phyloP scores from a whole-genome alignment of 2,888 invertebrate species.

The Epiblema foenella region DNA sequence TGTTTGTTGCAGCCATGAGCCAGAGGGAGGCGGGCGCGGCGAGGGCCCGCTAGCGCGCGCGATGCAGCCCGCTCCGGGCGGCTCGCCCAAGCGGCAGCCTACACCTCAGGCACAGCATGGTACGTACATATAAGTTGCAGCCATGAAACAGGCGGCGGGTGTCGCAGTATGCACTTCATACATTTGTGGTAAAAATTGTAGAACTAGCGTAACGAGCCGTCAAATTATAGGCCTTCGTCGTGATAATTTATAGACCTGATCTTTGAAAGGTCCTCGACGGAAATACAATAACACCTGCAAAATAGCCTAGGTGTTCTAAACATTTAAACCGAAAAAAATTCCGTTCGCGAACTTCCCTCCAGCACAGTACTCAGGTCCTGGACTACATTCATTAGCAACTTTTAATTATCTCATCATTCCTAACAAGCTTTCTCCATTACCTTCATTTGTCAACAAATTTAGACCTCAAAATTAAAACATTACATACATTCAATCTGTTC shows the following conservation, averaged over 20 bases:
- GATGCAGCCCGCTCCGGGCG: slow-evolving; percentile 81
- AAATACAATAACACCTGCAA: too few relatives aligned
- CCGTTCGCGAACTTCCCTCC: too few relatives aligned
- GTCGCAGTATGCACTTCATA: neutral
- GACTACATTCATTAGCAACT: neutral
- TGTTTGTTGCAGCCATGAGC: slow-evolving; percentile 87
- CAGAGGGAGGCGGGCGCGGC: slow-evolving; percentile 86
- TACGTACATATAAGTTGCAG: slow-evolving; percentile 48
- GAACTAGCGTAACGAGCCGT: neutral
- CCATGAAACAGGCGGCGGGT: too few relatives aligned
- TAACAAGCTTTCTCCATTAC: neutral
- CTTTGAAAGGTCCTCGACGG: too few relatives aligned
- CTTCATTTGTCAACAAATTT: neutral
- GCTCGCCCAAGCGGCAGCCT: slow-evolving; percentile 80
- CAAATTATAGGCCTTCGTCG: too few relatives aligned
- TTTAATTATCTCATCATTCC: neutral
- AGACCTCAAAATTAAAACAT: slow-evolving; percentile 13
- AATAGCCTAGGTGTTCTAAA: too few relatives aligned
- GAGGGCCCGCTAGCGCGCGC: slow-evolving; percentile 85
- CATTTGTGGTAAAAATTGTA: neutral
- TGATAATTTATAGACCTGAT: too few relatives aligned
- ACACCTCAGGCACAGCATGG: slow-evolving; percentile 65
- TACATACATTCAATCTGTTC: slow-evolving; percentile 23
- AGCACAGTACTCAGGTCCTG: too few relatives aligned
- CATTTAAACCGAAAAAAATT: too few relatives aligned